Percentiles rank a stretch among this genome's conserved stretches.
phyloP scores from a whole-genome alignment of 2,113 vertebrate species.

The Psittacara wagleri region DNA sequence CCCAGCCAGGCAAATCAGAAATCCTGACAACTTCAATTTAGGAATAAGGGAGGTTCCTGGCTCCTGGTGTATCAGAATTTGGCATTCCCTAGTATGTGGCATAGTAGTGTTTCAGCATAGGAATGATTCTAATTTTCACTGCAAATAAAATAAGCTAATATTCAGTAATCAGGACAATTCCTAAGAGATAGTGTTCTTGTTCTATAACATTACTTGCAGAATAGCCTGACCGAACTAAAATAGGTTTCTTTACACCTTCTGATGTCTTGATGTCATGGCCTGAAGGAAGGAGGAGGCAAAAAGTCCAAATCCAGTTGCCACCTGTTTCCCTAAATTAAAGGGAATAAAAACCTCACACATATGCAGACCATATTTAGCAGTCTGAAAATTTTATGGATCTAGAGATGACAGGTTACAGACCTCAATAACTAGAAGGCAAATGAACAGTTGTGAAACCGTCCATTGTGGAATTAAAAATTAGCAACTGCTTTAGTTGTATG shows the following conservation, averaged over 20 bases:
- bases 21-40: background rate
- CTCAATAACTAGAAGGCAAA: background rate
- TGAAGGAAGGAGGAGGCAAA: background rate
- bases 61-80: background rate
- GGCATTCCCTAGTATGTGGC: background rate
- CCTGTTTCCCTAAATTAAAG: constrained; percentile 32
- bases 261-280: constrained; percentile 17
- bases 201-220: background rate
- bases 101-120: background rate
- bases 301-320: constrained; percentile 21
- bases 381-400: background rate
- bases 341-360: background rate
- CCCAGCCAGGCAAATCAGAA: background rate
- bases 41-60: background rate
- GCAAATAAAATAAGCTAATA: background rate
- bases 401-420: background rate
- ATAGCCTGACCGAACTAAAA: constrained; percentile 6
- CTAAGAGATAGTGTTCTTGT: background rate
- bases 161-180: background rate
- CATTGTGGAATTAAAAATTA: background rate
- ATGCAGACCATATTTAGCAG: background rate
- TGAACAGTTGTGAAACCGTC: background rate
- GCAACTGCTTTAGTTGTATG: background rate
- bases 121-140: background rate
- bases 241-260: constrained; percentile 34